A percentile compares a stretch with the other conserved stretches of the same genome.
Conservation (phyloP, 2,888 invertebrate species). For the Dicycla oo region DNA sequence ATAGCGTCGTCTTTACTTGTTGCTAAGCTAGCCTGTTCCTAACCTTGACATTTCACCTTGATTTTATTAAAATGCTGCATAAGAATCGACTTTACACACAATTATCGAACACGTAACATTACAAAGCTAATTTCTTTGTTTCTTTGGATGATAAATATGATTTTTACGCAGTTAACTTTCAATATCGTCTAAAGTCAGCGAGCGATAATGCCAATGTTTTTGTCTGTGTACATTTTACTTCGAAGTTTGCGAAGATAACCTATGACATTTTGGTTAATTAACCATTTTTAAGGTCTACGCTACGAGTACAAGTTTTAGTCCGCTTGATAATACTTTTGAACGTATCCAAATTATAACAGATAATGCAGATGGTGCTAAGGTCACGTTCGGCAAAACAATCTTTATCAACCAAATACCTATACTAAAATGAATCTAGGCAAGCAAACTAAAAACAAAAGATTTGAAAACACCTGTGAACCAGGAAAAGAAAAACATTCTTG, state of each 20-base stretch:
- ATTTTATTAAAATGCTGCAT: slow-evolving; percentile 44
- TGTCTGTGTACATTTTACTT: slow-evolving; percentile 5
- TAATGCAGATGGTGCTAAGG: slow-evolving; percentile 6
- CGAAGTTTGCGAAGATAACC: slow-evolving; percentile 35
- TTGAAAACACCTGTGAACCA: slow-evolving; percentile 18
- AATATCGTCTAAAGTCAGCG: slow-evolving; percentile 15
- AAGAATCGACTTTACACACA: slow-evolving; percentile 22
- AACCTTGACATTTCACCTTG: slow-evolving; percentile 63
- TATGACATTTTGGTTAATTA: slow-evolving; percentile 40
- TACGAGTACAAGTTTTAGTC: slow-evolving; percentile 2
- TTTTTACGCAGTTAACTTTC: slow-evolving; percentile 21
- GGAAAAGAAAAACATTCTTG: slow-evolving; percentile 20
- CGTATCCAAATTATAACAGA: slow-evolving; percentile 15
- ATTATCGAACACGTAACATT: slow-evolving; percentile 8
- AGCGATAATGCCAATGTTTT: slow-evolving; percentile 26
- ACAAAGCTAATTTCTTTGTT: background rate
- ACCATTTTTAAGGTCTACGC: slow-evolving; percentile 12
- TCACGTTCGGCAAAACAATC: slow-evolving; percentile 1
- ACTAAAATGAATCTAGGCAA: background rate
- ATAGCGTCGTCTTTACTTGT: slow-evolving; percentile 48
- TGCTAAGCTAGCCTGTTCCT: slow-evolving; percentile 48
- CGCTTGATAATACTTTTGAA: slow-evolving; percentile 11
- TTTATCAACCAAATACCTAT: slow-evolving; percentile 12
- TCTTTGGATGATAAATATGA: slow-evolving; percentile 5
- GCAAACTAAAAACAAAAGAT: background rate